Conservation (phyloP, 2,888 invertebrate species). For the Prenolepis imparis region DNA sequence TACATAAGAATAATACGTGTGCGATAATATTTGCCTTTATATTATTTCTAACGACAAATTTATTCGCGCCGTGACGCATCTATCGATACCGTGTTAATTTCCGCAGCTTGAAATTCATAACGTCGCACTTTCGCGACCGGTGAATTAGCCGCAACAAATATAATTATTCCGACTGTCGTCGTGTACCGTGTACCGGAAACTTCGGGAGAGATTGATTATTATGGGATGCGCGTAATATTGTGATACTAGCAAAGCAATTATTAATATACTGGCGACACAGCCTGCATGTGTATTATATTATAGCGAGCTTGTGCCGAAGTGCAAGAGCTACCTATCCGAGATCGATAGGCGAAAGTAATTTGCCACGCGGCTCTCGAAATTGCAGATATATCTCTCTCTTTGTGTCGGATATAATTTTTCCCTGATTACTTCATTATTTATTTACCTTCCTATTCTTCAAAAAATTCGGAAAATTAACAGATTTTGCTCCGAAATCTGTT, state of each 20-base stretch:
- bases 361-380: constrained; percentile 11
- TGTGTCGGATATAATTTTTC: constrained; percentile 18
- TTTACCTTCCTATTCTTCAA: neutral
- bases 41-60: neutral
- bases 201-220: constrained; percentile 34
- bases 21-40: neutral
- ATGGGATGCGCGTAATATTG: constrained; percentile 10
- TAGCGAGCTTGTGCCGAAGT: neutral
- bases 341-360: constrained; percentile 48
- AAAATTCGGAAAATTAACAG: neutral
- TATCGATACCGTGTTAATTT: constrained; percentile 22
- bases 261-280: constrained; percentile 16
- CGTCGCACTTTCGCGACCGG: neutral
- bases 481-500: neutral
- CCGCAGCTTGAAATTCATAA: constrained; percentile 32
- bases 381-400: neutral
- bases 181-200: neutral
- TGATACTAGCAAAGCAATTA: constrained; percentile 19
- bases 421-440: constrained; percentile 1
- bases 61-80: neutral
- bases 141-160: neutral
- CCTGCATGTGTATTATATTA: constrained; percentile 19
- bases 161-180: constrained; percentile 16
- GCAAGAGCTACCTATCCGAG: neutral
- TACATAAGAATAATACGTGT: neutral